phyloP scores from a whole-genome alignment of 2,888 invertebrate species.

The Drosophila flavopinicola region DNA sequence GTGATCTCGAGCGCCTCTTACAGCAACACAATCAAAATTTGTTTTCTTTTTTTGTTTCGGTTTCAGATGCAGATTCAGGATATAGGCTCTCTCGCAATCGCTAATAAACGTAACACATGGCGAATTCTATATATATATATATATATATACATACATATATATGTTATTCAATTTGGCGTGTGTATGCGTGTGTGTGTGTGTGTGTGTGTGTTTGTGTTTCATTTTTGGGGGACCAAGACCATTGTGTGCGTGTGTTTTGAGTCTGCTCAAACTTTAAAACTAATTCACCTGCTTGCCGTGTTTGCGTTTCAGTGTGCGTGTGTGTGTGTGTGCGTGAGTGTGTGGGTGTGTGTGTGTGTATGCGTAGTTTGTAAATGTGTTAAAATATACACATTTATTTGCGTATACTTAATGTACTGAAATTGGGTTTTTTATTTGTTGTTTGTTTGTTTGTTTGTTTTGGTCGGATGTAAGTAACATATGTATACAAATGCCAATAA shows the following conservation, averaged over 20 bases:
- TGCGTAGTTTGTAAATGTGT: neutral
- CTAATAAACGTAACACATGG: slow-evolving; percentile 11
- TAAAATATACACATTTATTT: too few relatives aligned
- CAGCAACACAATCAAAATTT: slow-evolving; percentile 7
- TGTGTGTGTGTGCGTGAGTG: slow-evolving; percentile 7
- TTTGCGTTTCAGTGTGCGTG: slow-evolving; percentile 9
- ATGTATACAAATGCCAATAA: slow-evolving; percentile 60
- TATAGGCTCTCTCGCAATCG: slow-evolving; percentile 20
- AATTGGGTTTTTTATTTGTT: too few relatives aligned
- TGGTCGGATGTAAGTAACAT: slow-evolving; percentile 20
- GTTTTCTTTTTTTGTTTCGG: slow-evolving; percentile 10
- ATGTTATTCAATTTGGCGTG: neutral
- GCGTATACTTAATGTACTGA: neutral
- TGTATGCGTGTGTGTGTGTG: neutral
- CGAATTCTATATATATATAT: neutral
- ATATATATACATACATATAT: neutral
- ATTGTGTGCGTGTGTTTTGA: slow-evolving; percentile 24
- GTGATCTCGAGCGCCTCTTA: slow-evolving; percentile 34
- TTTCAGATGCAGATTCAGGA: neutral
- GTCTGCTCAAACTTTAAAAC: slow-evolving; percentile 10
- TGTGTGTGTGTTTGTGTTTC: slow-evolving; percentile 1
- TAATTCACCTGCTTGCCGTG: slow-evolving; percentile 18
- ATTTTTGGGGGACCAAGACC: slow-evolving; percentile 40
- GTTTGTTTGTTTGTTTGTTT: too few relatives aligned
- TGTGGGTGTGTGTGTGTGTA: slow-evolving; percentile 5